phyloP scores from a whole-genome alignment of 2,113 vertebrate genomes.

The Cephalopterus ornatus region DNA sequence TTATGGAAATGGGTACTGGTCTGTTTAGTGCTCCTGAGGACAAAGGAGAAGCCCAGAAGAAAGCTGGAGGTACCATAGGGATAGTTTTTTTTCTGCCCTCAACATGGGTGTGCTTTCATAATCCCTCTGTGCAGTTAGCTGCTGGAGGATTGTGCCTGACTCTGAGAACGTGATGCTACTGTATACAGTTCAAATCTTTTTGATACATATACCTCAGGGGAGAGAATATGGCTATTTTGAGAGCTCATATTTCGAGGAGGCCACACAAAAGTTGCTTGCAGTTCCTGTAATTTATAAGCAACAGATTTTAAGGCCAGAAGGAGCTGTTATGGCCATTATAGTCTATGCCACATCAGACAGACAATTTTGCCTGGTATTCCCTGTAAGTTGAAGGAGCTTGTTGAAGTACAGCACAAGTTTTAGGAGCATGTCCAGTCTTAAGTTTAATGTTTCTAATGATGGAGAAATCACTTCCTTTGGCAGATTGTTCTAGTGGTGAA shows the following conservation, averaged over 20 bases:
- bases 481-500: neutral
- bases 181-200: neutral
- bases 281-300: neutral
- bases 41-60: neutral
- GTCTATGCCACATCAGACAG: neutral
- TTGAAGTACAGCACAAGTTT: neutral
- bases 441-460: neutral
- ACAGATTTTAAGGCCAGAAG: neutral
- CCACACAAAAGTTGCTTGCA: neutral
- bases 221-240: neutral
- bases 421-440: neutral
- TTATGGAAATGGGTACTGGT: neutral
- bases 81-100: neutral
- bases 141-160: neutral
- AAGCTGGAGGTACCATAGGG: neutral
- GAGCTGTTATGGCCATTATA: neutral
- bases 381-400: neutral
- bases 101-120: neutral
- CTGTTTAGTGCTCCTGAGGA: neutral
- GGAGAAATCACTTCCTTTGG: neutral
- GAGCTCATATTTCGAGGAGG: neutral
- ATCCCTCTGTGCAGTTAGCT: neutral
- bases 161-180: neutral
- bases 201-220: neutral
- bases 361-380: neutral